Conservation (phyloP, 2,797 vertebrate genomes). For the Monodelphis domestica region DNA sequence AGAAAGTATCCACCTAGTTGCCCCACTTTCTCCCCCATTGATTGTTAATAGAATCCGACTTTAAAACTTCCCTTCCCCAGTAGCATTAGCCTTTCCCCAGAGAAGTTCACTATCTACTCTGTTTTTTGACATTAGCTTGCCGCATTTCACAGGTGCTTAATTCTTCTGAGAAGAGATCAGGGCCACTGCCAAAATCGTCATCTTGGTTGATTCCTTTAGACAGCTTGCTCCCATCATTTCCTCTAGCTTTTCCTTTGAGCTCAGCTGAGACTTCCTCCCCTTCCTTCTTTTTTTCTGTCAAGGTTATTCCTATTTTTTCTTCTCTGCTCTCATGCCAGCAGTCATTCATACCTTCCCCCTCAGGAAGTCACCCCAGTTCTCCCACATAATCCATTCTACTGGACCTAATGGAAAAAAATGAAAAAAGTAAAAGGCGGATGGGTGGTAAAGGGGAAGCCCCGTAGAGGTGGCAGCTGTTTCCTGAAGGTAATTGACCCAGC, state of each 20-base stretch:
- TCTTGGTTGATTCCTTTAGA: conserved; percentile 38
- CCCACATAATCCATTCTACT: conserved; percentile 45
- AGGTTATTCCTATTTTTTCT: conserved; percentile 18
- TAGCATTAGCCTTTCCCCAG: neutral
- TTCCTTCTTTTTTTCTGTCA: conserved; percentile 23
- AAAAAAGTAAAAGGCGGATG: neutral
- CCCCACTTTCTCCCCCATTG: too few relatives aligned
- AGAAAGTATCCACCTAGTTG: too few relatives aligned
- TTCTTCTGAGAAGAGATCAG: neutral
- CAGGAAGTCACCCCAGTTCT: neutral
- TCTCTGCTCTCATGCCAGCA: neutral
- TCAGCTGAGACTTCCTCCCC: neutral
- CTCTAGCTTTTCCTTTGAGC: neutral
- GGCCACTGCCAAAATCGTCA: conserved; percentile 43
- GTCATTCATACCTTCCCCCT: conserved; percentile 3
- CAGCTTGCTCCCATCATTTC: conserved; percentile 11
- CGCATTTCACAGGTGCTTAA: conserved; percentile 33
- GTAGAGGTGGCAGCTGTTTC: conserved; percentile 62
- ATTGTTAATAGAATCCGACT: neutral
- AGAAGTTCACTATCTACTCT: conserved; percentile 19
- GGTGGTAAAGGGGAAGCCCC: conserved; percentile 41
- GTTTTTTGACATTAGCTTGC: conserved; percentile 23
- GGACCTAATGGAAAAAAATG: neutral
- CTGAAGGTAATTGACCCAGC: conserved; percentile 44
- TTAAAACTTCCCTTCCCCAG: conserved; percentile 17